A percentile compares a stretch with the other conserved stretches of the same genome.
Conservation (phyloP, 1,140 invertebrate genomes). For the Drosophila eugracilis region DNA sequence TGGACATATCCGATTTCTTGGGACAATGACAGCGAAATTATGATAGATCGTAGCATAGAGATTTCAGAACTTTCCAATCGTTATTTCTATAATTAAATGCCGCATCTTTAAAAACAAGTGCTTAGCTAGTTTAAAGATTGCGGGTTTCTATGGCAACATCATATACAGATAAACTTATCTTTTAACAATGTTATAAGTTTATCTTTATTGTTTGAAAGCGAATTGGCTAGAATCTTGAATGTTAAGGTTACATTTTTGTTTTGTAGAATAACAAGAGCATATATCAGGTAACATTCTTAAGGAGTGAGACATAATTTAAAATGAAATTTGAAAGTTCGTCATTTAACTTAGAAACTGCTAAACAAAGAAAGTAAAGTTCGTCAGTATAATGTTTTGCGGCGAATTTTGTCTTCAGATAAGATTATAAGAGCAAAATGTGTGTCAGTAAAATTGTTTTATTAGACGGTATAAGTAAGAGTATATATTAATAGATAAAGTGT, state of each 20-base stretch:
- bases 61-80: constrained; percentile 22
- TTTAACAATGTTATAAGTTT: neutral
- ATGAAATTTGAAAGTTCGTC: neutral
- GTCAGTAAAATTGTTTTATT: neutral
- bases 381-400: neutral
- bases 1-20: constrained; percentile 39
- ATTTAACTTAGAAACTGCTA: neutral
- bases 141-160: neutral
- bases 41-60: constrained; percentile 20
- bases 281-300: neutral
- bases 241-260: neutral
- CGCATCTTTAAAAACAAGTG: constrained; percentile 4
- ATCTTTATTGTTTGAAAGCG: neutral
- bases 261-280: neutral
- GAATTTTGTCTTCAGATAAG: neutral
- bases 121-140: neutral
- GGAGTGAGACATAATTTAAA: neutral
- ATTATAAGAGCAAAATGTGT: neutral
- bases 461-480: neutral
- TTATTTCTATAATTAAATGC: neutral
- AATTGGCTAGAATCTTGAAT: neutral
- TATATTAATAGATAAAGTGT: too few species aligned
- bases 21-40: constrained; percentile 37
- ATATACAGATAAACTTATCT: constrained; percentile 14
- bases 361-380: neutral